These are phyloP conservation scores for Lymantria monacha DNA, from an alignment of 2,888 invertebrate species.

Conservation along the genomic window DNA sequence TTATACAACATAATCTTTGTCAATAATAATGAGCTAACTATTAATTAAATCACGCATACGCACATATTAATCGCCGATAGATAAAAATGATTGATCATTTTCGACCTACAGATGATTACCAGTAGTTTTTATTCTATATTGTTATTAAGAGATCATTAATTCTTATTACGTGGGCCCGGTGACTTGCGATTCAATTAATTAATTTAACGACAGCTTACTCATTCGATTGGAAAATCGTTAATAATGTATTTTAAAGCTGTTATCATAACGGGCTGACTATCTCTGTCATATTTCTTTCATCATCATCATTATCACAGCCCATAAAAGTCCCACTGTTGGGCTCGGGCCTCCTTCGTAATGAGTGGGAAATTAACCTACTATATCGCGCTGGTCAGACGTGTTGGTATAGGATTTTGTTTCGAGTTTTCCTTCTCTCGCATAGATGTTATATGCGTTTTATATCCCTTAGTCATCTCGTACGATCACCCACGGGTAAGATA, in stretches of 20 bases:
- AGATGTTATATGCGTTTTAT: too few relatives aligned
- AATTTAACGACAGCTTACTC: slow-evolving; percentile 1
- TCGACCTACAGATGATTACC: slow-evolving; percentile 7
- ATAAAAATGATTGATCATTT: slow-evolving; percentile 25
- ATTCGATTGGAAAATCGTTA: not conserved
- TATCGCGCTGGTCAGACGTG: too few relatives aligned
- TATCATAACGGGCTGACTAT: too few relatives aligned
- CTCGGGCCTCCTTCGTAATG: too few relatives aligned
- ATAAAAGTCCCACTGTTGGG: too few relatives aligned
- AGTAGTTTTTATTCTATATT: slow-evolving; percentile 21
- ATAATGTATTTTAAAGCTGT: not conserved
- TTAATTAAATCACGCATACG: slow-evolving; percentile 9
- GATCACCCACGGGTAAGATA: too few relatives aligned
- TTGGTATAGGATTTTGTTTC: too few relatives aligned
- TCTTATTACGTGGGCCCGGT: slow-evolving; percentile 11
- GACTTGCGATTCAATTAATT: slow-evolving; percentile 11
- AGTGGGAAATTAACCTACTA: too few relatives aligned
- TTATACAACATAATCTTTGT: not conserved
- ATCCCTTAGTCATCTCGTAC: too few relatives aligned
- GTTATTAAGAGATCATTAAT: slow-evolving; percentile 20
- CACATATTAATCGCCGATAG: slow-evolving; percentile 6
- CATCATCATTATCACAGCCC: too few relatives aligned
- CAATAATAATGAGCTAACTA: not conserved
- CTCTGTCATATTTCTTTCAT: too few relatives aligned
- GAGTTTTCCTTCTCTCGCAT: too few relatives aligned